Evolutionary conservation across 1,140 invertebrate genomes (phyloP).

Genomic region (Lerema accius): DNA sequence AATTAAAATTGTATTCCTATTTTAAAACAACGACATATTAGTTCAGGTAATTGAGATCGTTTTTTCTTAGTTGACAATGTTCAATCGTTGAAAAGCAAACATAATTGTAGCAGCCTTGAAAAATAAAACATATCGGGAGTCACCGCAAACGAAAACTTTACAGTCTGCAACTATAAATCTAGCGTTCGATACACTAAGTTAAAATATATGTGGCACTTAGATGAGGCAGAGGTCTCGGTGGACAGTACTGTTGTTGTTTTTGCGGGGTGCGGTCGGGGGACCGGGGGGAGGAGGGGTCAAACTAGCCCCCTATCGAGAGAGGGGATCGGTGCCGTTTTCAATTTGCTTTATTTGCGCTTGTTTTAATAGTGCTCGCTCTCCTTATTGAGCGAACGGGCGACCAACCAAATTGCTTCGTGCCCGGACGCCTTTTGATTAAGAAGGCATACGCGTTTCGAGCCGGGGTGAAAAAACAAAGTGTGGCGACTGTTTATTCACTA

Average conservation of each 20-base stretch:
- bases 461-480: constrained; percentile 65
- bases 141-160: background rate
- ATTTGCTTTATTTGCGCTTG: constrained; percentile 81
- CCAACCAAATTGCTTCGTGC: constrained; percentile 79
- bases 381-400: constrained; percentile 73
- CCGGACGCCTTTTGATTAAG: constrained; percentile 77
- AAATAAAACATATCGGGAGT: background rate
- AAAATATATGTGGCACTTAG: constrained; percentile 45
- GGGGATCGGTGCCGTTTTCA: constrained; percentile 73
- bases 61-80: too few relatives aligned
- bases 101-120: background rate
- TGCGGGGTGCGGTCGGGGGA: constrained; percentile 42
- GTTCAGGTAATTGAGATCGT: too few relatives aligned
- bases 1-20: too few relatives aligned
- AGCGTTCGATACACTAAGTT: constrained; percentile 16
- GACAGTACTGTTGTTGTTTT: constrained; percentile 59
- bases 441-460: constrained; percentile 49
- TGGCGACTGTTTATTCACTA: constrained; percentile 47
- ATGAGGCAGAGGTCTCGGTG: constrained; percentile 48
- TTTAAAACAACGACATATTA: too few relatives aligned
- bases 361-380: constrained; percentile 77
- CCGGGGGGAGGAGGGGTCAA: constrained; percentile 38
- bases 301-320: constrained; percentile 45
- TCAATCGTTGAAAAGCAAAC: background rate
- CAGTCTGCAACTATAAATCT: constrained; percentile 7